A percentile compares a stretch with the other conserved stretches of the same genome.
Conservation (phyloP, 2,113 vertebrate genomes). For the Actenoides hombroni region DNA sequence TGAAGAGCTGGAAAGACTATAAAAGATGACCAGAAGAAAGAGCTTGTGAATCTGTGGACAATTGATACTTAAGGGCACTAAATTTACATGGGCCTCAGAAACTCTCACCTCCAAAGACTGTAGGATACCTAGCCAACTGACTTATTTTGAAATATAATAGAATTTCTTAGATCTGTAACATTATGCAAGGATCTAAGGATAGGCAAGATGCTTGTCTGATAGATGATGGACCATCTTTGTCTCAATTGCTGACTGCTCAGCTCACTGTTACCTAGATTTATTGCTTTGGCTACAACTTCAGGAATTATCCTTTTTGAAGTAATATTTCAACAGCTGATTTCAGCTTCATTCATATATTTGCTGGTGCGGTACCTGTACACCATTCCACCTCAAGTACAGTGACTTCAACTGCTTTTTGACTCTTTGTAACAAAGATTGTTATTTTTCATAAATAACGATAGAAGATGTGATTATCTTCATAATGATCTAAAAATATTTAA, state of each 20-base stretch:
- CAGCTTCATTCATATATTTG: not conserved
- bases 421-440: not conserved
- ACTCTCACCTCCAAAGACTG: not conserved
- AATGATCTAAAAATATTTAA: not conserved
- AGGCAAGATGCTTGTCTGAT: not conserved
- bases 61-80: not conserved
- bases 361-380: not conserved
- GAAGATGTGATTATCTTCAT: not conserved
- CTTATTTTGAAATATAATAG: not conserved
- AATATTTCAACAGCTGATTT: not conserved
- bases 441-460: not conserved
- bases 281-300: not conserved
- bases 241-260: not conserved
- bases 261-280: not conserved
- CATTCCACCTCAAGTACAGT: not conserved
- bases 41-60: not conserved
- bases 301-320: not conserved
- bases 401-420: not conserved
- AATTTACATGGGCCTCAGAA: not conserved
- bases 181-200: not conserved
- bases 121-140: not conserved
- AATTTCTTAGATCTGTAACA: not conserved
- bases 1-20: not conserved
- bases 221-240: fast-evolving
- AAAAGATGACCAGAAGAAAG: not conserved